Conservation (phyloP, 1,140 invertebrate genomes). For the Hycleus cichorii region DNA sequence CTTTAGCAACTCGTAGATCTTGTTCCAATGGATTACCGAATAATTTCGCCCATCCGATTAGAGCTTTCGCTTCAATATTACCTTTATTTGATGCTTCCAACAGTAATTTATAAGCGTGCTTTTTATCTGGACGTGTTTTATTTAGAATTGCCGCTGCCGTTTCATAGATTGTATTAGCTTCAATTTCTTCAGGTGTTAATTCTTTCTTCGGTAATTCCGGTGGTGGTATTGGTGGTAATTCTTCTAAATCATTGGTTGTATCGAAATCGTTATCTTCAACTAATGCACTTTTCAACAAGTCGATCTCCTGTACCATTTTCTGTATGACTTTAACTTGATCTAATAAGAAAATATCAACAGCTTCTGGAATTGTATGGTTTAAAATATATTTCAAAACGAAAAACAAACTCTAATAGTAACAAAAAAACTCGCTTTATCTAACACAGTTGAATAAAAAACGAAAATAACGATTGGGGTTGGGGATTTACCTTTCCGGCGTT, state of each 20-base stretch:
- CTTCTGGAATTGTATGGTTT: conserved; percentile 17
- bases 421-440: neutral
- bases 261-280: conserved; percentile 18
- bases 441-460: neutral
- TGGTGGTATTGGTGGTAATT: conserved; percentile 40
- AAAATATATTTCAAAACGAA: neutral
- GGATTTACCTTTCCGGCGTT: conserved; percentile 22
- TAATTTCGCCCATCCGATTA: conserved; percentile 78
- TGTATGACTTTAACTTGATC: conserved; percentile 35
- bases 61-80: conserved; percentile 70
- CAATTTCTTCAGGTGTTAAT: conserved; percentile 51
- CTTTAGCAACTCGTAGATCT: conserved; percentile 66
- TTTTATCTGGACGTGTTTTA: conserved; percentile 57
- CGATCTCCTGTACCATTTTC: conserved; percentile 35
- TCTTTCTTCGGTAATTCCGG: conserved; percentile 34
- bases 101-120: conserved; percentile 58
- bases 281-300: conserved; percentile 24
- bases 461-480: neutral
- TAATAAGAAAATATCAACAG: conserved; percentile 28
- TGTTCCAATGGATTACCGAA: conserved; percentile 70
- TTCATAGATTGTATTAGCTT: conserved; percentile 62
- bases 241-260: conserved; percentile 37
- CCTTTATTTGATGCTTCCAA: conserved; percentile 68
- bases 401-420: too few species aligned
- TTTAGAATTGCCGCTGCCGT: conserved; percentile 57